phyloP scores from a whole-genome alignment of 2,888 invertebrate species.

The Sipunculus nudus region DNA sequence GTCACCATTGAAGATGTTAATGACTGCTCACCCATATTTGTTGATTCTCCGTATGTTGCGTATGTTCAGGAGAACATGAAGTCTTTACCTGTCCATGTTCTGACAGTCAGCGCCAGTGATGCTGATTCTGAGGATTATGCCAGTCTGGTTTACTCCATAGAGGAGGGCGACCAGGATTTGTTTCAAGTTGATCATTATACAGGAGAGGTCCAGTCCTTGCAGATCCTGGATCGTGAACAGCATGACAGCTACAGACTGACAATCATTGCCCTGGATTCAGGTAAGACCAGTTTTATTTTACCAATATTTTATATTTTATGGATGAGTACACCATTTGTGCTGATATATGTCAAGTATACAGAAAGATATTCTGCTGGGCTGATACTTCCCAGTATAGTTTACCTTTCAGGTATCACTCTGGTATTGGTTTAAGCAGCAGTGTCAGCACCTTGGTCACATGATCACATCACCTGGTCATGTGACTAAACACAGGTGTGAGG shows the following conservation, averaged over 20 bases:
- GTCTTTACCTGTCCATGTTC: slow-evolving; percentile 70
- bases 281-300: too few relatives aligned
- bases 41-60: slow-evolving; percentile 93
- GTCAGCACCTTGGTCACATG: too few relatives aligned
- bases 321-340: too few relatives aligned
- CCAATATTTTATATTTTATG: neutral
- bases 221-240: slow-evolving; percentile 83
- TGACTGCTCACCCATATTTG: slow-evolving; percentile 91
- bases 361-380: too few relatives aligned
- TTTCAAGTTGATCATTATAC: slow-evolving; percentile 74
- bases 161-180: slow-evolving; percentile 85
- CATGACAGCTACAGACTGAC: slow-evolving; percentile 83
- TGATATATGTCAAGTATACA: too few relatives aligned
- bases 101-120: slow-evolving; percentile 83
- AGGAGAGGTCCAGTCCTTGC: slow-evolving; percentile 75
- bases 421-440: too few relatives aligned
- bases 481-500: too few relatives aligned
- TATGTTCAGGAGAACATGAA: slow-evolving; percentile 81
- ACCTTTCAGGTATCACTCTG: too few relatives aligned
- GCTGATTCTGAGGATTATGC: slow-evolving; percentile 71
- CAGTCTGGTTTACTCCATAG: slow-evolving; percentile 88
- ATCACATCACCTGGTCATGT: too few relatives aligned
- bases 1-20: slow-evolving; percentile 90
- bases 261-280: slow-evolving; percentile 86
- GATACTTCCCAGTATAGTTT: too few relatives aligned